Percentiles rank a stretch among this genome's conserved stretches.
Evolutionary conservation across 2,888 invertebrate species (phyloP).

Genomic region (Siphonodentalium dalli): DNA sequence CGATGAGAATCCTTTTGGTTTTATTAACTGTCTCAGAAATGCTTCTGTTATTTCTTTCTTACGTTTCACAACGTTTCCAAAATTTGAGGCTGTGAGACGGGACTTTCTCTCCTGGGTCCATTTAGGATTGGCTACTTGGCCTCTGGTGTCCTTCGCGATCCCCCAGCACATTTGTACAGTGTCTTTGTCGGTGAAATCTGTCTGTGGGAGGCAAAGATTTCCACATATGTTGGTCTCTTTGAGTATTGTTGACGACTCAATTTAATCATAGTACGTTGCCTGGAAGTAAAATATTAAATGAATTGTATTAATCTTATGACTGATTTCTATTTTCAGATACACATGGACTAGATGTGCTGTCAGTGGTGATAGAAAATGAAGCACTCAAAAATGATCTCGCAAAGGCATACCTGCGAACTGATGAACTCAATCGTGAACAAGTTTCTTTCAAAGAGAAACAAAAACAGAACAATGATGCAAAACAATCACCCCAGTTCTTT

Average conservation of each 20-base stretch:
- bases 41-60: conserved; percentile 4
- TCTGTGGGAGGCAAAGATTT: conserved; percentile 6
- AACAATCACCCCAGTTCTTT: too few relatives aligned
- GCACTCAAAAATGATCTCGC: background rate
- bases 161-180: too few relatives aligned
- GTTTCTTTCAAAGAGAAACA: too few relatives aligned
- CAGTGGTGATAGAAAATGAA: conserved; percentile 4
- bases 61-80: conserved; percentile 17
- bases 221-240: conserved; percentile 9
- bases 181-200: background rate
- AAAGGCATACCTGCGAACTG: background rate
- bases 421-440: background rate
- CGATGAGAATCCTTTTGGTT: conserved; percentile 1
- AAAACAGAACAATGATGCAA: too few relatives aligned
- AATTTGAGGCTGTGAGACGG: conserved; percentile 22
- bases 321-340: background rate
- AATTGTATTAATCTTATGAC: background rate
- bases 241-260: too few relatives aligned
- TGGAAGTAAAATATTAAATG: background rate
- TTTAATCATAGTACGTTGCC: too few relatives aligned
- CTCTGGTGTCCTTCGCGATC: conserved; percentile 9
- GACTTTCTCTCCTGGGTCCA: conserved; percentile 10
- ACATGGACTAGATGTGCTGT: background rate
- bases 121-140: background rate
- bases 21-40: background rate